These are phyloP conservation scores for Adoxophyes honmai DNA, from an alignment of 1,140 invertebrate genomes.

Conservation along the genomic window DNA sequence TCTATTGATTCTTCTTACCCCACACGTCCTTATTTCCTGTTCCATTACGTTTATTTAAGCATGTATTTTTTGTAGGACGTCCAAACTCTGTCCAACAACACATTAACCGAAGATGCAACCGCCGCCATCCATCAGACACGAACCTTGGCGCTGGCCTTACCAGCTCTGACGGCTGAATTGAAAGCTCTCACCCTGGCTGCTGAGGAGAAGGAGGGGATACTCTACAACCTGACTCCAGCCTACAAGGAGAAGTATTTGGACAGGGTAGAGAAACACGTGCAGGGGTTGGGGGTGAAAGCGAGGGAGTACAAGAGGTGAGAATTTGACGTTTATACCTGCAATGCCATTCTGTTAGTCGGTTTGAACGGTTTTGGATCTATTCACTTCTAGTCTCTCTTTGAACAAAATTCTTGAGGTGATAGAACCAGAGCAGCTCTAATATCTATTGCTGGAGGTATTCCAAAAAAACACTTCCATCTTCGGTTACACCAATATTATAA, in stretches of 20 bases:
- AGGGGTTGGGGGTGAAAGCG: constrained; percentile 80
- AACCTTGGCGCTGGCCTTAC: constrained; percentile 42
- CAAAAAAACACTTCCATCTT: too few relatives aligned
- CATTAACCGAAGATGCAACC: constrained; percentile 45
- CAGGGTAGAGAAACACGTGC: constrained; percentile 82
- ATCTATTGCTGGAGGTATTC: too few relatives aligned
- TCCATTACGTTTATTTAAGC: too few relatives aligned
- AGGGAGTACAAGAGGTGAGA: constrained; percentile 75
- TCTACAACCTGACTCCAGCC: constrained; percentile 82
- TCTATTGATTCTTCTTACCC: too few relatives aligned
- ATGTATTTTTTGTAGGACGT: constrained; percentile 42
- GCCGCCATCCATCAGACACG: constrained; percentile 34
- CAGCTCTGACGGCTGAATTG: constrained; percentile 37
- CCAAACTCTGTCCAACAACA: constrained; percentile 43
- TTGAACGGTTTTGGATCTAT: too few relatives aligned
- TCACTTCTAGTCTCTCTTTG: too few relatives aligned
- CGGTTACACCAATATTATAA: too few relatives aligned
- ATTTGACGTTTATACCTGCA: neutral
- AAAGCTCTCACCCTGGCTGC: constrained; percentile 59
- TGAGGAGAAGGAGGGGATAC: constrained; percentile 78
- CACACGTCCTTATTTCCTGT: too few relatives aligned
- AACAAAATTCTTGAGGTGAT: too few relatives aligned
- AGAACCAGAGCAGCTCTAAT: too few relatives aligned
- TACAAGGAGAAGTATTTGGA: constrained; percentile 82
- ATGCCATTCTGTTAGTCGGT: too few relatives aligned